A percentile compares a stretch with the other conserved stretches of the same genome.
Conservation (phyloP, 2,113 vertebrate genomes). For the Ginglymostoma cirratum region DNA sequence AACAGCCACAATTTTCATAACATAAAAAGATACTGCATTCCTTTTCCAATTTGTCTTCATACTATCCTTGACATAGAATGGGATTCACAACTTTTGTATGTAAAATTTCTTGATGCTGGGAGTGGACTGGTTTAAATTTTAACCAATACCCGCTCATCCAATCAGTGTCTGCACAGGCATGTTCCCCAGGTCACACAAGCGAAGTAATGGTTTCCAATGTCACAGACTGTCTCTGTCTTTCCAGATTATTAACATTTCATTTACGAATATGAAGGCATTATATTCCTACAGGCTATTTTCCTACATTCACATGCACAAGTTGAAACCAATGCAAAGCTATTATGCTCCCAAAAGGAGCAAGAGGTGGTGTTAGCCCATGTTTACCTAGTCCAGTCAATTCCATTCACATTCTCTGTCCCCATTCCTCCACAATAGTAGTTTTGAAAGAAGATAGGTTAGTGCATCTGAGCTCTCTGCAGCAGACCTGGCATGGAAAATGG, state of each 20-base stretch:
- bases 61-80: not conserved
- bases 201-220: not conserved
- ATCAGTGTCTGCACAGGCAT: not conserved
- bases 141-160: not conserved
- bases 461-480: not conserved
- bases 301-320: not conserved
- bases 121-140: not conserved
- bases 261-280: not conserved
- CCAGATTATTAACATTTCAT: not conserved
- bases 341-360: not conserved
- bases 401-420: not conserved
- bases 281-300: not conserved
- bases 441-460: not conserved
- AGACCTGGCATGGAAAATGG: not conserved
- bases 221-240: not conserved
- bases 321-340: not conserved
- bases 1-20: not conserved
- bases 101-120: not conserved
- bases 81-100: not conserved
- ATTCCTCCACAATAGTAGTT: not conserved
- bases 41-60: not conserved
- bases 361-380: not conserved
- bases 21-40: not conserved
- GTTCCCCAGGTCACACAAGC: not conserved
- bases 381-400: not conserved